Evolutionary conservation across 2,888 invertebrate species (phyloP).

Genomic region (Temnothorax unifasciatus): DNA sequence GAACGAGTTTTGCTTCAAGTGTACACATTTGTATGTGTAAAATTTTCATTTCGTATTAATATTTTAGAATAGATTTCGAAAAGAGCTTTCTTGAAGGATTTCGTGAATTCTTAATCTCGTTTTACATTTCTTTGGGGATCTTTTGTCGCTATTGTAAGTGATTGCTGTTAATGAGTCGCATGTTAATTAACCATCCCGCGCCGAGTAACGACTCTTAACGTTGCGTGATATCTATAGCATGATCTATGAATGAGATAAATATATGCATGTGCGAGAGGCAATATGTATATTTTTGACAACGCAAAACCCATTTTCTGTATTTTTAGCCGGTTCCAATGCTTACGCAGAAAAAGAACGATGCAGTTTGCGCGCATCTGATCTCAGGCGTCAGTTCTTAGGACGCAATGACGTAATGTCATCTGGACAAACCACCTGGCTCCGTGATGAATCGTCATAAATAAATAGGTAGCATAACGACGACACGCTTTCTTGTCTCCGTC

Average conservation of each 20-base stretch:
- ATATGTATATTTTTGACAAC: constrained; percentile 20
- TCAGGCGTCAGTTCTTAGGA: background rate
- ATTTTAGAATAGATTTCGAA: background rate
- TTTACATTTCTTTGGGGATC: background rate
- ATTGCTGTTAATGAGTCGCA: background rate
- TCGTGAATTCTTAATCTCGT: background rate
- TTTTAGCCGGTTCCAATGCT: constrained; percentile 23
- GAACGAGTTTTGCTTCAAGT: background rate
- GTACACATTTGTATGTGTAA: background rate
- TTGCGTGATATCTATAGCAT: background rate
- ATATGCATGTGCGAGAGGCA: background rate
- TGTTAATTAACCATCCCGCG: background rate
- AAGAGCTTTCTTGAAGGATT: background rate
- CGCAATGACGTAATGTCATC: constrained; percentile 26
- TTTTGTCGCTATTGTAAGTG: background rate
- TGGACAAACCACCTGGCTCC: constrained; percentile 16
- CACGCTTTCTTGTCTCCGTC: background rate
- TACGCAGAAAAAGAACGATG: constrained; percentile 33
- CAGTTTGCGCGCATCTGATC: constrained; percentile 19
- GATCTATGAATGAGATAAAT: constrained; percentile 14
- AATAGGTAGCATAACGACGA: background rate
- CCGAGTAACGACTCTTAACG: background rate
- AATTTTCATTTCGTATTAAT: background rate
- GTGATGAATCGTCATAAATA: background rate
- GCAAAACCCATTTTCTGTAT: constrained; percentile 17